Evolutionary conservation across 2,113 vertebrate genomes (phyloP).

Genomic region (Bos indicus): DNA sequence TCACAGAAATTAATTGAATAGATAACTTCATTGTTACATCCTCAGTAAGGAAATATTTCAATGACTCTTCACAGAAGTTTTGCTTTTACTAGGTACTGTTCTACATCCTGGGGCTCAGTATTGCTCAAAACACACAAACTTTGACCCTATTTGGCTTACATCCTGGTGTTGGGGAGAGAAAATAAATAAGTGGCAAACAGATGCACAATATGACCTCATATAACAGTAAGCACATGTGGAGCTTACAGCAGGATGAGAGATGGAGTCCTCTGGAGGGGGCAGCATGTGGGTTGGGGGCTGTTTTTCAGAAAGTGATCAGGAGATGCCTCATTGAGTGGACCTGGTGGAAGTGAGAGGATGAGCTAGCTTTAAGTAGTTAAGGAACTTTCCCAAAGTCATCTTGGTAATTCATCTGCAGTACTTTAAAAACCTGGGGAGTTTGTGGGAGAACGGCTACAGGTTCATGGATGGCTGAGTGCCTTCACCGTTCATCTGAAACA

Average conservation of each 20-base stretch:
- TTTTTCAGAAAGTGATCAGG: background rate
- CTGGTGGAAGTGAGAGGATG: background rate
- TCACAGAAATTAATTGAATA: background rate
- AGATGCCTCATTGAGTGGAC: background rate
- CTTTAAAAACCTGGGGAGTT: too few relatives aligned
- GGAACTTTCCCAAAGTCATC: background rate
- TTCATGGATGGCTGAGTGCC: too few relatives aligned
- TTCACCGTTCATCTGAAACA: too few relatives aligned
- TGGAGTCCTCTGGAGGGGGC: too few relatives aligned
- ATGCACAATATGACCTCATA: rapidly evolving
- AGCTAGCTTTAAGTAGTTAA: rapidly evolving
- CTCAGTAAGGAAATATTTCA: too few relatives aligned
- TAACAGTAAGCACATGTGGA: rapidly evolving
- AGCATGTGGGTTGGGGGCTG: rapidly evolving
- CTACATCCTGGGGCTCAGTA: too few relatives aligned
- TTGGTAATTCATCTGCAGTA: rapidly evolving
- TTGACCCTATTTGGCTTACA: too few relatives aligned
- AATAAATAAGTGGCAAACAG: too few relatives aligned
- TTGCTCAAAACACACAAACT: rapidly evolving
- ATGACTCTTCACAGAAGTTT: rapidly evolving
- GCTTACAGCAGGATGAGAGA: too few relatives aligned
- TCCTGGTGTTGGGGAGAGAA: background rate
- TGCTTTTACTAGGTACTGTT: background rate
- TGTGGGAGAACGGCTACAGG: too few relatives aligned
- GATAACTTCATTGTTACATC: background rate